phyloP scores from a whole-genome alignment of 2,113 vertebrate genomes.

The Hyperopisus bebe region DNA sequence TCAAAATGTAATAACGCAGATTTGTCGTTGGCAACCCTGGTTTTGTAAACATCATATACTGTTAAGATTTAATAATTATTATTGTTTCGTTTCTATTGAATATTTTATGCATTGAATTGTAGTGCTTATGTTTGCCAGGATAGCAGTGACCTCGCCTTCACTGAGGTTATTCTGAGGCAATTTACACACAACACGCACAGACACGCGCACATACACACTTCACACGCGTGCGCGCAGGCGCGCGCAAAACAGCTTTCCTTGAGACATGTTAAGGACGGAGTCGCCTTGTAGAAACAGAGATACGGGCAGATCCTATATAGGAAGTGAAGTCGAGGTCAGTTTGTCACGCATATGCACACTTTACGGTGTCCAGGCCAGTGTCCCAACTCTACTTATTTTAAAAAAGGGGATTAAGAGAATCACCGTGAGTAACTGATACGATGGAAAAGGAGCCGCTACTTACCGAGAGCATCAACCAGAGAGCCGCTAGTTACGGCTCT shows the following conservation, averaged over 20 bases:
- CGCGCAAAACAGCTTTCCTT: neutral
- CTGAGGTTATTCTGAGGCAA: neutral
- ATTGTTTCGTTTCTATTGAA: neutral
- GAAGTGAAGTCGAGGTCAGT: neutral
- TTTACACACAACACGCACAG: neutral
- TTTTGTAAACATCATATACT: neutral
- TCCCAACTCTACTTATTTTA: neutral
- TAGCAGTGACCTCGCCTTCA: neutral
- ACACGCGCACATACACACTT: neutral
- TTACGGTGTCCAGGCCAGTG: neutral
- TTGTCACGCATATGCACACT: neutral
- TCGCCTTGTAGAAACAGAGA: neutral
- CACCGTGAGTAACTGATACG: neutral
- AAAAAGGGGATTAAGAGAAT: neutral
- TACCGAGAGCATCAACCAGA: neutral
- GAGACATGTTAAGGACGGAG: neutral
- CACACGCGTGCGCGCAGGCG: neutral
- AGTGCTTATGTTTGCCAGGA: neutral
- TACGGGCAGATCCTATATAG: neutral
- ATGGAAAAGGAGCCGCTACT: neutral
- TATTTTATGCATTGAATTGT: neutral
- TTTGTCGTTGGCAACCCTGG: neutral
- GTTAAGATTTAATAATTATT: neutral
- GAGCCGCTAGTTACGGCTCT: neutral
- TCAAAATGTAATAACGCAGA: neutral